Percentiles rank a stretch among this genome's conserved stretches.
Evolutionary conservation across 2,113 vertebrate genomes (phyloP).

Genomic region (Pholis gunnellus): DNA sequence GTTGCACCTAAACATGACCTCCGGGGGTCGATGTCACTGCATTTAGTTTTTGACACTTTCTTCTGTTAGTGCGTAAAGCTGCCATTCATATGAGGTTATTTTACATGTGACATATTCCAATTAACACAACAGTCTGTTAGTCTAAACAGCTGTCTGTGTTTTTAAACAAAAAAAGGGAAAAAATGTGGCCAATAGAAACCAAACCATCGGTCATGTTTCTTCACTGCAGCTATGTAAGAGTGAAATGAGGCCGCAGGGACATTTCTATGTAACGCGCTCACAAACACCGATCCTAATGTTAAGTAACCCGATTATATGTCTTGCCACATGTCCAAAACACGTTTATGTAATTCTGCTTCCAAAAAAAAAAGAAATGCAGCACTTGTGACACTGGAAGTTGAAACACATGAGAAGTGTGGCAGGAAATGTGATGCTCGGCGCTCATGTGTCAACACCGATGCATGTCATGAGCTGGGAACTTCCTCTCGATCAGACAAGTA

Average conservation of each 20-base stretch:
- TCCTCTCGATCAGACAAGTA: slow-evolving; percentile 38
- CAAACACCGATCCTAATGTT: neutral
- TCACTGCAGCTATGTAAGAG: neutral
- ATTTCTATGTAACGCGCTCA: neutral
- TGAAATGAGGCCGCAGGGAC: too few relatives aligned
- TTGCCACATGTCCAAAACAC: neutral
- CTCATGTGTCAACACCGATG: slow-evolving; percentile 62
- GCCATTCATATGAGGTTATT: neutral
- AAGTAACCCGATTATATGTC: neutral
- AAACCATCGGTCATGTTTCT: neutral
- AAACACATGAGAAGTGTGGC: slow-evolving; percentile 54
- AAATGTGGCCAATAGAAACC: neutral
- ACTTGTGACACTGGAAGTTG: slow-evolving; percentile 67
- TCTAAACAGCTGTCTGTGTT: neutral
- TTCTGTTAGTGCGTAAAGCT: neutral
- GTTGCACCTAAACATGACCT: slow-evolving; percentile 59
- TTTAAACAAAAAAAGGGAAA: neutral
- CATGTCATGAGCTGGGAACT: slow-evolving; percentile 71
- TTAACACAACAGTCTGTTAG: neutral
- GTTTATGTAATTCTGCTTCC: neutral
- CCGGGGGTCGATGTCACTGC: neutral
- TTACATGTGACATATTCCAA: neutral
- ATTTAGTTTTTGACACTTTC: neutral
- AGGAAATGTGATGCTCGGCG: slow-evolving; percentile 65
- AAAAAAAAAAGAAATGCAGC: neutral